Conservation (phyloP, 2,113 vertebrate species). For the Bubo bubo region DNA sequence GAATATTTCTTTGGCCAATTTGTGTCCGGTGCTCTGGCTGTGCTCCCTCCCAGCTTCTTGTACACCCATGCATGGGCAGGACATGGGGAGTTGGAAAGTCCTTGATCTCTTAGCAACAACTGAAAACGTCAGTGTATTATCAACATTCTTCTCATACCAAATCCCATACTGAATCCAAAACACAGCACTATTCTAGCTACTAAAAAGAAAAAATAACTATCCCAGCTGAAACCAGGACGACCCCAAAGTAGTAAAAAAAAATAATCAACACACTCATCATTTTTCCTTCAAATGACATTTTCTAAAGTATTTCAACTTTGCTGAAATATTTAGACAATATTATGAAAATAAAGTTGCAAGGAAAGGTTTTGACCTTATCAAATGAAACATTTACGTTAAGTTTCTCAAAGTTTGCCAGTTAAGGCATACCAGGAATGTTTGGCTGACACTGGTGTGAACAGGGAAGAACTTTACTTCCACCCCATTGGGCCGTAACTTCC, state of each 20-base stretch:
- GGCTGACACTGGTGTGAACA: background rate
- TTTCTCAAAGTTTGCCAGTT: background rate
- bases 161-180: no score
- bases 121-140: no score
- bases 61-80: no score
- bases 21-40: no score
- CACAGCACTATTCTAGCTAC: no score
- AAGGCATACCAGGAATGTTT: background rate
- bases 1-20: no score
- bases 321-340: background rate
- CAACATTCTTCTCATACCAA: no score
- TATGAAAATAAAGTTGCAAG: background rate
- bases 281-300: background rate
- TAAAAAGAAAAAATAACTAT: no score
- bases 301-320: background rate
- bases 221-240: no score
- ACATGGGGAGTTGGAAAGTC: no score
- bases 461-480: background rate
- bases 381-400: background rate
- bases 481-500: background rate
- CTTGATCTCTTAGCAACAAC: no score
- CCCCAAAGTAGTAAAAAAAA: background rate
- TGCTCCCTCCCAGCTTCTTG: no score
- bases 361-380: background rate
- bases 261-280: background rate